These are phyloP conservation scores for Choreutis nemorana DNA, from an alignment of 2,888 invertebrate genomes.

Conservation along the genomic window DNA sequence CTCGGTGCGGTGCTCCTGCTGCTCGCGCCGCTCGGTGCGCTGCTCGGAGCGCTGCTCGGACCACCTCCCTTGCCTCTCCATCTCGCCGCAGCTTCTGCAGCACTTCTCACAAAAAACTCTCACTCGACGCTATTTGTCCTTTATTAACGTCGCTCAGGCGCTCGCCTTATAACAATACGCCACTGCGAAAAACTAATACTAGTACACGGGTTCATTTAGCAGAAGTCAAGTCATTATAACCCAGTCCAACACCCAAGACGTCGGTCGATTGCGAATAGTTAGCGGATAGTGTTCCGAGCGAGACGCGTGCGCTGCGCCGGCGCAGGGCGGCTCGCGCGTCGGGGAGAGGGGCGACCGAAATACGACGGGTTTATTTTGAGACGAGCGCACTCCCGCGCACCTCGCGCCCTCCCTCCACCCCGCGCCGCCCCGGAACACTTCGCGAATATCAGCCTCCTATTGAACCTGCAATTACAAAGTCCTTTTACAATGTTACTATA, in stretches of 20 bases:
- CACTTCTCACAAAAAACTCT: constrained; percentile 58
- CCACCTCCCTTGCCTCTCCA: constrained; percentile 78
- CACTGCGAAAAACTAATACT: constrained; percentile 58
- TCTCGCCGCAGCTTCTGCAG: constrained; percentile 60
- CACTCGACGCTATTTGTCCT: constrained; percentile 56
- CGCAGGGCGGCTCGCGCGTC: constrained; percentile 23
- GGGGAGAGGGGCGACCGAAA: constrained; percentile 50
- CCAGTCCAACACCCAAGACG: constrained; percentile 83
- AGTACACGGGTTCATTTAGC: constrained; percentile 70
- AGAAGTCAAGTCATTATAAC: constrained; percentile 82
- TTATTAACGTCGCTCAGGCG: constrained; percentile 41
- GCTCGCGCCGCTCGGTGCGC: constrained; percentile 17
- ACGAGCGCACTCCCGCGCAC: constrained; percentile 41
- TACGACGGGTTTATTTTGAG: constrained; percentile 61
- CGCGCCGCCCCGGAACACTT: constrained; percentile 12
- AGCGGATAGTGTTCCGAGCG: constrained; percentile 77
- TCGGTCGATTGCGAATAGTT: constrained; percentile 93
- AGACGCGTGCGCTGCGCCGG: constrained; percentile 31
- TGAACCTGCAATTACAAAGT: no score
- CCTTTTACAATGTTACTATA: no score
- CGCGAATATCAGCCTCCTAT: constrained; percentile 21
- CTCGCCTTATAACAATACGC: constrained; percentile 44
- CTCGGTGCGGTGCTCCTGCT: constrained; percentile 9
- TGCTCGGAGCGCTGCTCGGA: constrained; percentile 53
- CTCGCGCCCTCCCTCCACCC: constrained; percentile 16